These are phyloP conservation scores for Campaea margaritaria DNA, from an alignment of 2,888 invertebrate genomes.

Conservation along the genomic window DNA sequence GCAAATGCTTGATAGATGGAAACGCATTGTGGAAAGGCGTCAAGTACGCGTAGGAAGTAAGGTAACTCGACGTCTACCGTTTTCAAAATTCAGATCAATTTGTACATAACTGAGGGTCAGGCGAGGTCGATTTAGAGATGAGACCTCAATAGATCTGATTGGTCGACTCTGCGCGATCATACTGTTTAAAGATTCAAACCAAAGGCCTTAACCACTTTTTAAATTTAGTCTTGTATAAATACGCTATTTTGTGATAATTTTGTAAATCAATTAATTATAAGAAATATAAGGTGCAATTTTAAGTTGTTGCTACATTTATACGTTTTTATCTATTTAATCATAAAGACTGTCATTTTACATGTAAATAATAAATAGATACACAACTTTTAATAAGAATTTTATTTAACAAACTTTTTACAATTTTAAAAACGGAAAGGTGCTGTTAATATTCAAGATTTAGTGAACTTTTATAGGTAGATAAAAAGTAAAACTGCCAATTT, in stretches of 20 bases:
- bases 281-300: conserved; percentile 27
- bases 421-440: conserved; percentile 68
- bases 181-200: no score
- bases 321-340: conserved; percentile 28
- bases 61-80: conserved; percentile 25
- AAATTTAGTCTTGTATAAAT: conserved; percentile 1
- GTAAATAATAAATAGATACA: conserved; percentile 63
- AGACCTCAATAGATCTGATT: no score
- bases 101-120: not conserved
- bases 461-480: conserved; percentile 49
- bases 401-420: conserved; percentile 77
- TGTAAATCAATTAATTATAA: conserved; percentile 27
- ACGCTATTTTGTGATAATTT: conserved; percentile 19
- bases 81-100: conserved; percentile 3
- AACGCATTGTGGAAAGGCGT: conserved; percentile 73
- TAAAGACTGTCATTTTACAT: conserved; percentile 64
- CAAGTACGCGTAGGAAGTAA: conserved; percentile 64
- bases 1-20: conserved; percentile 91
- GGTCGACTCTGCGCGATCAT: no score
- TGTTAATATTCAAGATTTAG: conserved; percentile 63
- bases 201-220: not conserved
- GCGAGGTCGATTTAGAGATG: not conserved
- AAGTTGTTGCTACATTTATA: conserved; percentile 40
- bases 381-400: conserved; percentile 63
- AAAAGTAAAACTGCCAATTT: conserved; percentile 28